Percentiles rank a stretch among this genome's conserved stretches.
These are phyloP conservation scores for Lemur catta DNA, from an alignment of 2,797 vertebrate genomes.

Conservation along the genomic window DNA sequence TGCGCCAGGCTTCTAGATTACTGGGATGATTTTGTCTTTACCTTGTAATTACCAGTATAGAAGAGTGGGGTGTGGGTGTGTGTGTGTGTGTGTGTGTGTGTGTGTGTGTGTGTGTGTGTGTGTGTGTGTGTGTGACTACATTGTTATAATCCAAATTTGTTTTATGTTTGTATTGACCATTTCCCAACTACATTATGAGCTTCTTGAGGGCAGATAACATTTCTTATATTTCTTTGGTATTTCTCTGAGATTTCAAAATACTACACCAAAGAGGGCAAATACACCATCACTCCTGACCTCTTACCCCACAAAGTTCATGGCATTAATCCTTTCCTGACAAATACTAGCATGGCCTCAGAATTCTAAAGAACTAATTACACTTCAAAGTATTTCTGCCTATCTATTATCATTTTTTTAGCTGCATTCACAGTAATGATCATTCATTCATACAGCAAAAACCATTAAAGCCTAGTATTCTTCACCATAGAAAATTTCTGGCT, in stretches of 20 bases:
- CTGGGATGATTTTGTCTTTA: neutral
- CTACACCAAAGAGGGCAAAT: neutral
- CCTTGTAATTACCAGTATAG: neutral
- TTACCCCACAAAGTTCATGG: neutral
- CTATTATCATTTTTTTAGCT: neutral
- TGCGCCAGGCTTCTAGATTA: neutral
- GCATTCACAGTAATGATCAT: constrained; percentile 13
- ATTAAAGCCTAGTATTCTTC: constrained; percentile 7
- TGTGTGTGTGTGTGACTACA: neutral
- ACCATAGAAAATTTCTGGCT: constrained; percentile 50
- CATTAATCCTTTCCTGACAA: neutral
- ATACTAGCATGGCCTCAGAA: neutral
- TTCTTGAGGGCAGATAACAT: neutral
- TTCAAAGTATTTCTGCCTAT: neutral
- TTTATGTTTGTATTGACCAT: neutral
- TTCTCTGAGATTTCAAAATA: constrained; percentile 30
- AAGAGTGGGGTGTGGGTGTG: neutral
- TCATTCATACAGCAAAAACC: constrained; percentile 35
- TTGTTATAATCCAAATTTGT: neutral
- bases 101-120: neutral
- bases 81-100: neutral
- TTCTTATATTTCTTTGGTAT: neutral
- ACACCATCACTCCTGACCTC: neutral
- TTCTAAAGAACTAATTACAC: constrained; percentile 26
- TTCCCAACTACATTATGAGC: neutral